Evolutionary conservation across 2,113 vertebrate genomes (phyloP).

Genomic region (Diglossa brunneiventris): DNA sequence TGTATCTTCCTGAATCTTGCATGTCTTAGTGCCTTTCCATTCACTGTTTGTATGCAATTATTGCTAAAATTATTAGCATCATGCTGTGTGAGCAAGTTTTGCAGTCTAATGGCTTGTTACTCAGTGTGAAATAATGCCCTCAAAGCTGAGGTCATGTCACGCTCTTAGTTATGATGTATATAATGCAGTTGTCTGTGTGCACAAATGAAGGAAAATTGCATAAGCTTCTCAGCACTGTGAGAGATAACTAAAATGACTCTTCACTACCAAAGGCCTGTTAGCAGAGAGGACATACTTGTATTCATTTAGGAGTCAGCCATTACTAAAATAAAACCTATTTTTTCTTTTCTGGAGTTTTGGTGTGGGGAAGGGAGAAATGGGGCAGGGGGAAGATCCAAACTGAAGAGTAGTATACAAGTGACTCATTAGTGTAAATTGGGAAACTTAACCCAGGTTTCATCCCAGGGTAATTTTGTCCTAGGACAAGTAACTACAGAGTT

Average conservation of each 20-base stretch:
- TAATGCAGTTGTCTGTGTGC: background rate
- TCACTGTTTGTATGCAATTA: background rate
- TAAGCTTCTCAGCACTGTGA: background rate
- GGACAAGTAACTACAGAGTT: background rate
- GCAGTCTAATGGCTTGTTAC: constrained; percentile 11
- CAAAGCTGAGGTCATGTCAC: background rate
- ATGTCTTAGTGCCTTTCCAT: background rate
- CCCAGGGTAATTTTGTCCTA: background rate
- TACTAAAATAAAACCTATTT: background rate
- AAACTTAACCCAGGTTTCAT: constrained; percentile 4
- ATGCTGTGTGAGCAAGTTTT: background rate
- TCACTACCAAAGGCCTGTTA: background rate
- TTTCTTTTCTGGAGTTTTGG: background rate
- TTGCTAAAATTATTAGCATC: background rate
- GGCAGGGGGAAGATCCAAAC: background rate
- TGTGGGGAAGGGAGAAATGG: background rate
- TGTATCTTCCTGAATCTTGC: background rate
- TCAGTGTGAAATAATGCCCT: constrained; percentile 20
- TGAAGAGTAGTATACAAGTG: background rate
- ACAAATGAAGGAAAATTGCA: background rate
- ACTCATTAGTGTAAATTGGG: background rate
- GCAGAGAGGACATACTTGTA: background rate
- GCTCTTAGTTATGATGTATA: background rate
- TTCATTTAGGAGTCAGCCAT: background rate
- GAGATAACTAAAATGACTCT: background rate